A percentile compares a stretch with the other conserved stretches of the same genome.
phyloP scores from a whole-genome alignment of 1,140 invertebrate species.

The Bombus terrestris region DNA sequence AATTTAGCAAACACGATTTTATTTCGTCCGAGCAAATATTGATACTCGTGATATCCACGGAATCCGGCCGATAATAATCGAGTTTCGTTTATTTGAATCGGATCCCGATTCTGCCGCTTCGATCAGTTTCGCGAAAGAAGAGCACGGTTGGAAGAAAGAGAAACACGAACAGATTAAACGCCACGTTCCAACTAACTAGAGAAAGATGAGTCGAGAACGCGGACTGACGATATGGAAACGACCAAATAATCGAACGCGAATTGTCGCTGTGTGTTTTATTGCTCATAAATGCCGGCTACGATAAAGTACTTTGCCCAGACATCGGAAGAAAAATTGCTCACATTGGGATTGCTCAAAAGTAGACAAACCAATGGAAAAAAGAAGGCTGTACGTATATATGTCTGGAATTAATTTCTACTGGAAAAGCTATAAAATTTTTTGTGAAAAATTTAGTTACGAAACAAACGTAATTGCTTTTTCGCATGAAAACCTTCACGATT shows the following conservation, averaged over 20 bases:
- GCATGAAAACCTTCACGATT: not conserved
- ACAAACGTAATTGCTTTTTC: not conserved
- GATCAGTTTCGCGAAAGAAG: not conserved
- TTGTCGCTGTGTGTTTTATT: constrained; percentile 37
- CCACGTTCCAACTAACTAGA: not conserved
- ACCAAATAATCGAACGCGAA: constrained; percentile 41
- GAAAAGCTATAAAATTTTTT: not conserved
- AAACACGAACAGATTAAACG: not conserved
- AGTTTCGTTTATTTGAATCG: constrained; percentile 50
- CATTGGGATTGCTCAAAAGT: not conserved
- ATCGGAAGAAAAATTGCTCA: not conserved
- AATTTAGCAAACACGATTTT: constrained; percentile 46
- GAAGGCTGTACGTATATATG: no score
- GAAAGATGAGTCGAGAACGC: constrained; percentile 6
- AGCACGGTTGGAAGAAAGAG: not conserved
- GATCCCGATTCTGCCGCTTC: not conserved
- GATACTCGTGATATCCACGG: constrained; percentile 19
- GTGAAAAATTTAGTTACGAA: not conserved
- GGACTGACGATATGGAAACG: constrained; percentile 16
- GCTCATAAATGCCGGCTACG: not conserved
- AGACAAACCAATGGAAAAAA: not conserved
- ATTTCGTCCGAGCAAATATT: constrained; percentile 49
- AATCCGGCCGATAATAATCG: constrained; percentile 34
- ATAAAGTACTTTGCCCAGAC: constrained; percentile 21
- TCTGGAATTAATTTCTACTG: not conserved